Evolutionary conservation across 2,113 vertebrate species (phyloP).

Genomic region (Bungarus multicinctus): DNA sequence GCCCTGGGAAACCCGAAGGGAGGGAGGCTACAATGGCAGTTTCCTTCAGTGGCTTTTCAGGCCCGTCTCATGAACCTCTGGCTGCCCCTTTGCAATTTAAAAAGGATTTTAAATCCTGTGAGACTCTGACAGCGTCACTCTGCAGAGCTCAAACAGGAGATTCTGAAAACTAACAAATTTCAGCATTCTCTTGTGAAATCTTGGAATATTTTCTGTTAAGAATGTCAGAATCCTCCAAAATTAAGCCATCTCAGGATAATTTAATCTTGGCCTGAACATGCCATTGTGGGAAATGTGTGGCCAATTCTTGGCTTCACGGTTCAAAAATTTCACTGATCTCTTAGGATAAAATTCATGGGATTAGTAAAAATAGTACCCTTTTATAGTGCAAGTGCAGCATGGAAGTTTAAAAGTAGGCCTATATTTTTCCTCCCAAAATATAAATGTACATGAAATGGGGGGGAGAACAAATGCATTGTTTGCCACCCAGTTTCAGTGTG

Average conservation of each 20-base stretch:
- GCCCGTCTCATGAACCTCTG: not conserved
- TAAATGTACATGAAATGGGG: not conserved
- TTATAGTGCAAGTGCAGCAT: not conserved
- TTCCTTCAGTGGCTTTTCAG: not conserved
- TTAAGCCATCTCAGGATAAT: not conserved
- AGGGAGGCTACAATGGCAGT: not conserved
- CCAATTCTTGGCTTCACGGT: not conserved
- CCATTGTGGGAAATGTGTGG: not conserved
- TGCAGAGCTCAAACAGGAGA: not conserved
- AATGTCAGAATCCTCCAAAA: not conserved
- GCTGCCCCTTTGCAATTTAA: not conserved
- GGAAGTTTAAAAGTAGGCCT: not conserved
- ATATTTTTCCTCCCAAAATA: not conserved
- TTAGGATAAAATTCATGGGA: not conserved
- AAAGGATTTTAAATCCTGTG: not conserved
- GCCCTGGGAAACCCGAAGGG: not conserved
- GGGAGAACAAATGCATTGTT: no score
- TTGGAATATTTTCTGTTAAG: not conserved
- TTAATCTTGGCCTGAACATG: not conserved
- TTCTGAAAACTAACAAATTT: not conserved
- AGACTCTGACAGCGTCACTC: no score
- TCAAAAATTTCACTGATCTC: not conserved
- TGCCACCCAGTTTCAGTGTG: no score
- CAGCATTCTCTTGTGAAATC: not conserved
- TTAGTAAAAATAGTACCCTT: not conserved